Conservation (phyloP, 1,140 invertebrate genomes). For the Ectropis grisescens region DNA sequence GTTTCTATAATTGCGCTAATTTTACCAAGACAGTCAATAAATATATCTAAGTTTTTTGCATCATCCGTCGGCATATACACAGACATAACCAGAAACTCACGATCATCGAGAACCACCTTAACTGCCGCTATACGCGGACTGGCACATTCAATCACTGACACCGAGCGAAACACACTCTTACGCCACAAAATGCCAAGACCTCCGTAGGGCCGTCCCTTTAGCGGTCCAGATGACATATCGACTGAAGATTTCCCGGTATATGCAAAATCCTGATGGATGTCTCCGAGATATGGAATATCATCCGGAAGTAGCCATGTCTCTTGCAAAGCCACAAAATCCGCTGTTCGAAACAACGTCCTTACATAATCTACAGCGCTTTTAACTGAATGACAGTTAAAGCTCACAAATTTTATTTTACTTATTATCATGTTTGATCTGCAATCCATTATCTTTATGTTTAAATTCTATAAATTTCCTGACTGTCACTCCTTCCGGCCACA, state of each 20-base stretch:
- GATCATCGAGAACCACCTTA: not conserved
- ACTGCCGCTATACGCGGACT: constrained; percentile 1
- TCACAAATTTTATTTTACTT: constrained; percentile 1
- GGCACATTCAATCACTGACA: constrained; percentile 1
- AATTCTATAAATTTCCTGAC: constrained; percentile 7
- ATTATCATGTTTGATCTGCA: not conserved
- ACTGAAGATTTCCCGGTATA: constrained; percentile 3
- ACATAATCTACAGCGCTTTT: constrained; percentile 1
- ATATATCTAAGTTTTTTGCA: not conserved
- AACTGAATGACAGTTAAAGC: constrained; percentile 6
- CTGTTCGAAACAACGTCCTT: not conserved
- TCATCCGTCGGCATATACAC: constrained; percentile 7
- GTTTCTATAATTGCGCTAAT: constrained; percentile 6
- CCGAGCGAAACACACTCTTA: not conserved
- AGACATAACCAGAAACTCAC: not conserved
- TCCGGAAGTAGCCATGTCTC: constrained; percentile 5
- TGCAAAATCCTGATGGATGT: constrained; percentile 1
- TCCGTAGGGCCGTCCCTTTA: constrained; percentile 5
- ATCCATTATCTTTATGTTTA: constrained; percentile 1
- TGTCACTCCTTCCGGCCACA: constrained; percentile 8
- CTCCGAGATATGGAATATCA: not conserved
- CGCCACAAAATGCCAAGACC: constrained; percentile 7
- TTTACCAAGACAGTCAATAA: not conserved
- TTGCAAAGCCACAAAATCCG: constrained; percentile 2
- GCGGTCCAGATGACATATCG: constrained; percentile 3